Conservation (phyloP, 1,140 invertebrate genomes). For the Procambarus virginalis region DNA sequence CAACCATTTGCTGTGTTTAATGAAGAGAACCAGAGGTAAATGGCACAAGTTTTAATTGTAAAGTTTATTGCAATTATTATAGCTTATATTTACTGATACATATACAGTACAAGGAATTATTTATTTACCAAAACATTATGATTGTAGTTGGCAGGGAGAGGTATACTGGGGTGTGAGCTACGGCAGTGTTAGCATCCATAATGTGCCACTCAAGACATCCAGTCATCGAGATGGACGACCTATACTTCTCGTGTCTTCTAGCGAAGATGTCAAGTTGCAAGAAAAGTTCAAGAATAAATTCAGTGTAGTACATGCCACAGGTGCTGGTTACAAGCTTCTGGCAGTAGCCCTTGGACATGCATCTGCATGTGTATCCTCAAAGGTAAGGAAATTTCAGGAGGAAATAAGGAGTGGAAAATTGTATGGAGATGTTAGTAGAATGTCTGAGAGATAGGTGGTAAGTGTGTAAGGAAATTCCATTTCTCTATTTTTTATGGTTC, state of each 20-base stretch:
- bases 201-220: conserved; percentile 15
- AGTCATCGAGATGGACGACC: conserved; percentile 21
- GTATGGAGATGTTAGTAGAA: too few species aligned
- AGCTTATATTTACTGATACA: neutral
- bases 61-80: neutral
- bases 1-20: conserved; percentile 85
- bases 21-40: conserved; percentile 73
- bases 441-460: too few species aligned
- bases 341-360: conserved; percentile 84
- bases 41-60: too few species aligned
- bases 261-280: conserved; percentile 67
- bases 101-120: neutral
- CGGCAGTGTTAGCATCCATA: conserved; percentile 27
- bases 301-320: conserved; percentile 82
- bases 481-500: neutral
- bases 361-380: conserved; percentile 86
- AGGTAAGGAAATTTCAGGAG: conserved; percentile 71
- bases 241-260: conserved; percentile 66
- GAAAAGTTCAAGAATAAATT: conserved; percentile 74
- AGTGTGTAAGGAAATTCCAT: neutral
- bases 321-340: conserved; percentile 92
- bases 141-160: conserved; percentile 55
- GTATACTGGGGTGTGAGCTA: conserved; percentile 65
- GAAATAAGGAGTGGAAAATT: too few species aligned
- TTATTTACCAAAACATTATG: neutral